Percentiles rank a stretch among this genome's conserved stretches.
phyloP scores from a whole-genome alignment of 2,113 vertebrate species.

The Sebastes schlegelii region DNA sequence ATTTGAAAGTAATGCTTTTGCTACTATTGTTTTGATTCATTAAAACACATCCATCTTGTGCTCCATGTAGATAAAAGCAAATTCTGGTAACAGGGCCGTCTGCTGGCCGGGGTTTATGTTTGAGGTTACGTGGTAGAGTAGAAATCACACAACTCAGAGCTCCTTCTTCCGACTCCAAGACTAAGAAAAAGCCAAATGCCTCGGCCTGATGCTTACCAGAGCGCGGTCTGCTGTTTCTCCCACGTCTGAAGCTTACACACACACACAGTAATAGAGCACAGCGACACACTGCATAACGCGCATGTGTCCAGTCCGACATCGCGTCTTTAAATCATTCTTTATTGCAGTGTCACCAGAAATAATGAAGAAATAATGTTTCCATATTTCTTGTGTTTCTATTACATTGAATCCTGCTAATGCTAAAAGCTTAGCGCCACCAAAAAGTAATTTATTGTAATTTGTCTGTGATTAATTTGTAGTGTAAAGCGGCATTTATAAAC shows the following conservation, averaged over 20 bases:
- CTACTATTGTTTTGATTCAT: constrained; percentile 11
- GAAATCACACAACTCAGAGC: constrained; percentile 55
- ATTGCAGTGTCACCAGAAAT: constrained; percentile 61
- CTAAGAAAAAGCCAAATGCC: constrained; percentile 57
- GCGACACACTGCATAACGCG: constrained; percentile 11
- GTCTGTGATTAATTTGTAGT: constrained; percentile 75
- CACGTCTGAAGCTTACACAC: constrained; percentile 36
- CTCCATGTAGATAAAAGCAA: constrained; percentile 7
- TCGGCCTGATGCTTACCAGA: constrained; percentile 74
- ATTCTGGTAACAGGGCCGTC: constrained; percentile 9
- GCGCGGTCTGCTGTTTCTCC: constrained; percentile 69
- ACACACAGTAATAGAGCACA: constrained; percentile 8
- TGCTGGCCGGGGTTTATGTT: constrained; percentile 33
- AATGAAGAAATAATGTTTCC: constrained; percentile 64
- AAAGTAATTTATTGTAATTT: constrained; percentile 71
- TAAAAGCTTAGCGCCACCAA: constrained; percentile 48
- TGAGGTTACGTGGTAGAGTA: constrained; percentile 57
- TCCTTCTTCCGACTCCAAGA: constrained; percentile 57
- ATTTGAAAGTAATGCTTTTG: not conserved
- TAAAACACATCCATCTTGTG: constrained; percentile 1
- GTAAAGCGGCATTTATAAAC: constrained; percentile 74
- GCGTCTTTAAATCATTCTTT: constrained; percentile 65
- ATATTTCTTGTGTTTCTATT: constrained; percentile 49
- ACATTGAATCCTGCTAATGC: constrained; percentile 29
- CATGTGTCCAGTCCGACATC: constrained; percentile 36